phyloP scores from a whole-genome alignment of 2,113 vertebrate genomes.

The Chaenogobius annularis region DNA sequence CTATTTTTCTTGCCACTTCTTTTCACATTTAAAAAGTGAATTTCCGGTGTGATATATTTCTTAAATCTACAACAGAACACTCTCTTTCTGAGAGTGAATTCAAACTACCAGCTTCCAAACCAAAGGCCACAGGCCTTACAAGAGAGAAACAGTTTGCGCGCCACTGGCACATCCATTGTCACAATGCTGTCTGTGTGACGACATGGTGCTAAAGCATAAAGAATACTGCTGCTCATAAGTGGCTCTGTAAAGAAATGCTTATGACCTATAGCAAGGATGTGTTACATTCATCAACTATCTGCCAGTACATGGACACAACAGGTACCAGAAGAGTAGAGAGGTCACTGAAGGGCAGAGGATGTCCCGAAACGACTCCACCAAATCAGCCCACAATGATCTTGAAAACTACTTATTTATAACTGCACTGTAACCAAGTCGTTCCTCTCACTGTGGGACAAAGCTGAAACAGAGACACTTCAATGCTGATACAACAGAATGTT shows the following conservation, averaged over 20 bases:
- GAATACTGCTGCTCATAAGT: slow-evolving; percentile 39
- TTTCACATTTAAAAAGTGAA: neutral
- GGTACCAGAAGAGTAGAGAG: slow-evolving; percentile 13
- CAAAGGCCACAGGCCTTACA: neutral
- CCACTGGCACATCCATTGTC: neutral
- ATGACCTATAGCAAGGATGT: slow-evolving; percentile 61
- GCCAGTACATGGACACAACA: slow-evolving; percentile 54
- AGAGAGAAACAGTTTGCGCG: neutral
- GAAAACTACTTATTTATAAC: neutral
- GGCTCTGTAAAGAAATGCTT: slow-evolving; percentile 47
- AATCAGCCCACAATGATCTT: neutral
- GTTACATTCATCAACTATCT: slow-evolving; percentile 63
- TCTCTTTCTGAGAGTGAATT: neutral
- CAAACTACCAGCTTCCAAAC: neutral
- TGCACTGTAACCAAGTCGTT: neutral
- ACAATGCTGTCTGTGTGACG: slow-evolving; percentile 34
- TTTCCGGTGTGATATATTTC: neutral
- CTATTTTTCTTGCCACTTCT: neutral
- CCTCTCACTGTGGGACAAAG: too few species aligned
- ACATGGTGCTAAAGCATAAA: slow-evolving; percentile 46
- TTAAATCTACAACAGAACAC: neutral
- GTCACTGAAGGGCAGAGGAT: slow-evolving; percentile 28
- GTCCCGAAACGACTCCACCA: neutral
- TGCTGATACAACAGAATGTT: neutral
- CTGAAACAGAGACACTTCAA: neutral